Evolutionary conservation across 2,113 vertebrate genomes (phyloP), one percentile per base, ranked within the genome.

Genomic region (Raja brachyura): DNA sequence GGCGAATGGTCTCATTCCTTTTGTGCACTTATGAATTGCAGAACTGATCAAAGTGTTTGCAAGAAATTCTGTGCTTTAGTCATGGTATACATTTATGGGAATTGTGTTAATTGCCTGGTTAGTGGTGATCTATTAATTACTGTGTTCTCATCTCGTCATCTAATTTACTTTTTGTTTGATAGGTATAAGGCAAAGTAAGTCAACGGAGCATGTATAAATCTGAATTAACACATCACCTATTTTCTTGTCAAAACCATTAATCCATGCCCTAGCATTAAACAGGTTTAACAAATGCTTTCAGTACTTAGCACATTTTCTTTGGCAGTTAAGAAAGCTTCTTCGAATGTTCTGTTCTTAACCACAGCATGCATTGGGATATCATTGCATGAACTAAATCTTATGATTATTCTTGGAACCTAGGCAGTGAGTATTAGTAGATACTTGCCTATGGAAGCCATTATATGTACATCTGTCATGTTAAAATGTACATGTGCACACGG

Each of bases 91-190:
- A 48, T 48, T 48, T 0, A 48, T 48, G 39, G 31, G 68, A 90
- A 70, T 90, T 18, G 18, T 39, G 63, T 31, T 73, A 70, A 68
- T 90, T 90, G 63, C 31, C 20, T 4, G 33, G 9, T 90, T 31
- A 22, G 88, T 39, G 33, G 20, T 90, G 63, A 90, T 70, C 8
- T 68, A 70, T 90, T 70, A 70, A 70, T 90, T 90, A 18, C 88
- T 90, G 48, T 90, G 6, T 73, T 90, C 61, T 48, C 63, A 70
- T 31, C 88, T 39, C 16, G 3, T 16, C 33, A 48, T 33, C 88
- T 73, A 70, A 90, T 70, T 22, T 90, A 20, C 28, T 33, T 90
- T 70, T 11, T 16, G 39, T 90, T 14, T 90, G 88, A 48, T 31
- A 33, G n/a, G 86, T 28, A 68, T 68, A 90, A 7, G 39, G 33